phyloP scores from a whole-genome alignment of 1,140 invertebrate species.

The Danaus plexippus region DNA sequence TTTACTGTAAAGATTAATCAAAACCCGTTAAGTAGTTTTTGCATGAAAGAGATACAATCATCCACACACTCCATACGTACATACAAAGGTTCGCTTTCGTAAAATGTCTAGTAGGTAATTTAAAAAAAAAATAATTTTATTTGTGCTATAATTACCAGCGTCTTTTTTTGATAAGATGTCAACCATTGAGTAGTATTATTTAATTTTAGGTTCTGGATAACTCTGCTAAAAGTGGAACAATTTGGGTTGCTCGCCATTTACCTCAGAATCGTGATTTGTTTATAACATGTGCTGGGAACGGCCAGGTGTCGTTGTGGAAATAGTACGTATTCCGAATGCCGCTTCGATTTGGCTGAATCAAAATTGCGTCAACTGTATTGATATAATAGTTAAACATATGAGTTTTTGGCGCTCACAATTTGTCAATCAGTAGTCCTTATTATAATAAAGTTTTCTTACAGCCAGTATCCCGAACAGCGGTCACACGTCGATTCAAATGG shows the following conservation, averaged over 20 bases:
- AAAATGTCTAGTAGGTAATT: no score
- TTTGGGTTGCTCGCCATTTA: constrained; percentile 90
- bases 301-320: constrained; percentile 92
- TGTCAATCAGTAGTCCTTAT: background rate
- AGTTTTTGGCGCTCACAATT: background rate
- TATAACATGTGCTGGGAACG: constrained; percentile 89
- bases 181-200: no score
- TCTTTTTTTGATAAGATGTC: no score
- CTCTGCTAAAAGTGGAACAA: constrained; percentile 60
- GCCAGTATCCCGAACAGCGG: constrained; percentile 87
- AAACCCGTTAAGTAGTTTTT: no score
- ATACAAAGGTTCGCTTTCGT: no score
- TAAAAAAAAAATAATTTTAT: no score
- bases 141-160: no score
- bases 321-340: constrained; percentile 77
- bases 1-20: no score
- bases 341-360: no score
- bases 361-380: no score
- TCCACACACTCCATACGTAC: no score
- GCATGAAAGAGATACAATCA: no score
- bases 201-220: constrained; percentile 56
- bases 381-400: background rate
- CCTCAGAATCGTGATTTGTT: constrained; percentile 97
- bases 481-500: constrained; percentile 79
- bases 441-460: constrained; percentile 46